Percentiles rank a stretch among this genome's conserved stretches.
Evolutionary conservation across 2,113 vertebrate species (phyloP).

Genomic region (Oryzias curvinotus): DNA sequence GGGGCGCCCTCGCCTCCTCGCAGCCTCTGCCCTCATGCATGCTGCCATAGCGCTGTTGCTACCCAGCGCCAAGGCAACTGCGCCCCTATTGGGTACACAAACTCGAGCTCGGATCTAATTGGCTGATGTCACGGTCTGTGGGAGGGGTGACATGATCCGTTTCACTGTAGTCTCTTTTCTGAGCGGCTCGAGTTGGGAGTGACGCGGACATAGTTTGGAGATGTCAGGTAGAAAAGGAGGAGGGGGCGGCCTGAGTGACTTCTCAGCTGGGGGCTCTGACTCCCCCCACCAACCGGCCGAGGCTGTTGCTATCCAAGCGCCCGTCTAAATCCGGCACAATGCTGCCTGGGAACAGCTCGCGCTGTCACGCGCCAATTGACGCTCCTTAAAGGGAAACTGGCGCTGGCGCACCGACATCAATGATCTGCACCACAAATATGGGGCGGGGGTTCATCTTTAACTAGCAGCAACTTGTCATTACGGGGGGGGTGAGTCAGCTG

Average conservation of each 20-base stretch:
- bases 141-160: slow-evolving; percentile 68
- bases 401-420: slow-evolving; percentile 20
- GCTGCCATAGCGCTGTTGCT: slow-evolving; percentile 78
- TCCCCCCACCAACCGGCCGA: slow-evolving; percentile 50
- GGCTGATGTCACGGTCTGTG: slow-evolving; percentile 51
- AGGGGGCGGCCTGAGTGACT: slow-evolving; percentile 47
- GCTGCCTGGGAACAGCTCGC: slow-evolving; percentile 71
- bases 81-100: slow-evolving; percentile 64
- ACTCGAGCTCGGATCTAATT: slow-evolving; percentile 56
- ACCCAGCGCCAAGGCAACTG: slow-evolving; percentile 80
- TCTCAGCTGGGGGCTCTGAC: slow-evolving; percentile 58
- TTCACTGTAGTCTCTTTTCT: slow-evolving; percentile 59
- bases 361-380: slow-evolving; percentile 51
- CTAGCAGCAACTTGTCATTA: no score
- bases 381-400: slow-evolving; percentile 47
- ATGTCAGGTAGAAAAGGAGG: slow-evolving; percentile 75
- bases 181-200: slow-evolving; percentile 72
- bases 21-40: slow-evolving; percentile 49
- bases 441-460: no score
- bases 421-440: neutral
- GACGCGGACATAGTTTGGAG: slow-evolving; percentile 80
- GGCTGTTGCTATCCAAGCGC: slow-evolving; percentile 72
- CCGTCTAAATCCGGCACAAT: slow-evolving; percentile 72
- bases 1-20: no score
- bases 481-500: no score